Base-by-base conservation (phyloP, 2,888 invertebrate genomes). In the Sycophila texana region DNA sequence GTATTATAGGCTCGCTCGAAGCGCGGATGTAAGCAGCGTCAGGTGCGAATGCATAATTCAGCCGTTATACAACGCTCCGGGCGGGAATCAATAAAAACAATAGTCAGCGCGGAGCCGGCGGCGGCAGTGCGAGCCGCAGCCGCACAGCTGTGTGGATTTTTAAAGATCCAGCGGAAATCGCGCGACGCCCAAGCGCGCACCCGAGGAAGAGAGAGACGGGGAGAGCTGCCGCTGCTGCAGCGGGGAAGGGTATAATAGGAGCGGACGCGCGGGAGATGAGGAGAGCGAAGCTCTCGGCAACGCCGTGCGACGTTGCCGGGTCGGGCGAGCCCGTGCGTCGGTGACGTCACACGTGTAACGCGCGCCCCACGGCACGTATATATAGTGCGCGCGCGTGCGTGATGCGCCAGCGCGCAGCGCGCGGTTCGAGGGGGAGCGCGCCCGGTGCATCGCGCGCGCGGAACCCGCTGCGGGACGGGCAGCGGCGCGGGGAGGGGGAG, bases 341-440 rank as follows among this genome's bases (percentile, higher is more conserved):
- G 39, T 39, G 58, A 71, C 20, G 58, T 18, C 58, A 22, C 70
- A 47, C 3, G 20, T 5, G 16, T 22, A 57, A 18, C 16, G 47
- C 47, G n/a, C 18, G n/a, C 39, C 39, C 7, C 39, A 10, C 39
- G 7, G 39, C 39, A 39, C 39, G 20, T 30, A 20, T 12, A 57
- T 30, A 20, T 12, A 57, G 49, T 47, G 51, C 30, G 51, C 74
- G 57, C 65, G 55, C 55, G 55, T 26, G 73, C 65, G 74, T 47
- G 74, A 13, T 18, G n/a, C 20, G 2, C 14, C 49, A 4, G 18
- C 16, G 51, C 18, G 22, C 49, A 4, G 18, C 16, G 51, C 18
- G 18, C 20, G 53, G 16, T 65, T 74, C 72, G 72, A 72, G 72
- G 72, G 72, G 72, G 63, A 53, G 53, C 51, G 18, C 16, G 67